These are phyloP conservation scores for Troilus luridus DNA, from an alignment of 2,888 invertebrate species.

Conservation along the genomic window DNA sequence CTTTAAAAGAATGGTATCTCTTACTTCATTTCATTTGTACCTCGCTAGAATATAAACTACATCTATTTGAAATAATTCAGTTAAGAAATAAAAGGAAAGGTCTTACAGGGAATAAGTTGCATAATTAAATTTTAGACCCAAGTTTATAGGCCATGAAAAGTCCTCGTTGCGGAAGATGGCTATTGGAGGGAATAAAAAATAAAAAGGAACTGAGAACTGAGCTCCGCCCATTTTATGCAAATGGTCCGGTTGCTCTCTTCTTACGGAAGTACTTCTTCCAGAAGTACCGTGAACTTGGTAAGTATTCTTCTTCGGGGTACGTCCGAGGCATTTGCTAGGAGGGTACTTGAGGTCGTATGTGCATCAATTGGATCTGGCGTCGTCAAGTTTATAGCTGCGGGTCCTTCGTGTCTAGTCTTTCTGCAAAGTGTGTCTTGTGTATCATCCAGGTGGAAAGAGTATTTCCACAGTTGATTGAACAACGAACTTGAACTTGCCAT, in stretches of 20 bases:
- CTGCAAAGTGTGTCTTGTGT: background rate
- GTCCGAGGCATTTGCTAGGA: background rate
- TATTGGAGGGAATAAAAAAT: slow-evolving; percentile 30
- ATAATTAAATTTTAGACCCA: slow-evolving; percentile 7
- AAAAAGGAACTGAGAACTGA: slow-evolving; percentile 8
- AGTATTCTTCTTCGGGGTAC: background rate
- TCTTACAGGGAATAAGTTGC: background rate
- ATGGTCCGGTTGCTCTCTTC: background rate
- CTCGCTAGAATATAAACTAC: background rate
- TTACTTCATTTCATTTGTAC: background rate
- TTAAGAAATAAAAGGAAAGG: background rate
- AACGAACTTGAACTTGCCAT: background rate
- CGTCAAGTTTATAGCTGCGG: slow-evolving; percentile 10
- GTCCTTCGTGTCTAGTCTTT: background rate
- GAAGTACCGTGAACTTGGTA: background rate
- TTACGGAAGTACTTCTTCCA: background rate
- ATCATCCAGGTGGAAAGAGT: background rate
- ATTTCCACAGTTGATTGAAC: background rate
- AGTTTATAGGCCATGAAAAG: slow-evolving; percentile 1
- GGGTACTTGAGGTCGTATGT: background rate
- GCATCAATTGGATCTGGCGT: slow-evolving; percentile 11
- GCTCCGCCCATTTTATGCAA: background rate
- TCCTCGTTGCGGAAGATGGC: slow-evolving; percentile 22
- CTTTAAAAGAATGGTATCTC: background rate
- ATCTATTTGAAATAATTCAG: background rate